These are phyloP conservation scores for Chelidonichthys spinosus DNA, from an alignment of 2,797 vertebrate species.

Conservation along the genomic window DNA sequence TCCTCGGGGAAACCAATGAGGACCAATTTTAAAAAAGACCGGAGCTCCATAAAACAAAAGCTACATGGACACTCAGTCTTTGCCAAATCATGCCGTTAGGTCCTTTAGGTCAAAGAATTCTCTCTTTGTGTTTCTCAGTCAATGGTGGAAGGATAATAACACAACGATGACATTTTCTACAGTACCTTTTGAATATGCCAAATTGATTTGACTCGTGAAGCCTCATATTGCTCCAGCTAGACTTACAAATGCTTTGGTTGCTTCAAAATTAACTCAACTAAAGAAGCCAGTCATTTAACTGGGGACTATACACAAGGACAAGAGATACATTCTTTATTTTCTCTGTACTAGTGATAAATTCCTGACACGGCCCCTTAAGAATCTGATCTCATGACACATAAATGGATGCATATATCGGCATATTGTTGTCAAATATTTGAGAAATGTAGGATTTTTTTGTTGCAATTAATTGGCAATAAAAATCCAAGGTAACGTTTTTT, in stretches of 20 bases:
- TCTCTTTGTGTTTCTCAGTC: background rate
- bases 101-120: background rate
- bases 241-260: background rate
- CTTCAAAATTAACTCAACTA: background rate
- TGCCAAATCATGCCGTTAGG: background rate
- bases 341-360: conserved; percentile 13
- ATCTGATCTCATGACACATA: conserved; percentile 23
- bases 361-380: conserved; percentile 11
- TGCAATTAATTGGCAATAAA: background rate
- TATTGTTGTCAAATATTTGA: conserved; percentile 1
- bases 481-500: background rate
- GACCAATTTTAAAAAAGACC: too few relatives aligned
- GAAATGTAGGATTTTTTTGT: background rate
- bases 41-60: background rate
- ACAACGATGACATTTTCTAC: background rate
- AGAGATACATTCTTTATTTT: background rate
- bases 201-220: background rate
- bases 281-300: background rate
- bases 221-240: background rate
- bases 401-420: conserved; percentile 2
- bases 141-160: background rate
- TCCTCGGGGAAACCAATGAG: too few relatives aligned
- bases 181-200: background rate
- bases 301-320: background rate
- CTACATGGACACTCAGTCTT: background rate